Percentiles rank a stretch among this genome's conserved stretches.
Conservation (phyloP, 2,113 vertebrate species). For the Argyrosomus japonicus region DNA sequence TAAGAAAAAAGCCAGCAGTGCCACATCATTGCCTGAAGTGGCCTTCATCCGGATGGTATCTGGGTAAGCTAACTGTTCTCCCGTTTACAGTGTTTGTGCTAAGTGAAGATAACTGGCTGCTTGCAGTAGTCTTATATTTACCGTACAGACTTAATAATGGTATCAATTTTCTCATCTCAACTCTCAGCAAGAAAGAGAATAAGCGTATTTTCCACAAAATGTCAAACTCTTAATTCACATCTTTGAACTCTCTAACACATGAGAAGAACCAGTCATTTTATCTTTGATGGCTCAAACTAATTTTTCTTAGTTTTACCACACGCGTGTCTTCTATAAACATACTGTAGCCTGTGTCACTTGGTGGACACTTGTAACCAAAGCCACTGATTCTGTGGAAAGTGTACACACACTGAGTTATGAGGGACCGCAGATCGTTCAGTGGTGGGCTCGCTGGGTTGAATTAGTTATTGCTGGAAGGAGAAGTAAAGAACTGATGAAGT, state of each 20-base stretch:
- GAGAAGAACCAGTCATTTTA: neutral
- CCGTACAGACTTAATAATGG: neutral
- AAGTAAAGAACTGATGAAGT: slow-evolving; percentile 53
- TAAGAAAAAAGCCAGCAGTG: too few relatives aligned
- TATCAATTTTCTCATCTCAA: neutral
- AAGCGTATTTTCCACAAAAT: neutral
- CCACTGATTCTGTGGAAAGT: neutral
- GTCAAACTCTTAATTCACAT: neutral
- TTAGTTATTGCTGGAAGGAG: slow-evolving; percentile 52
- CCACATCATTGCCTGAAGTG: too few relatives aligned
- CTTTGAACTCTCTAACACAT: neutral
- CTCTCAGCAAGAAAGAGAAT: neutral
- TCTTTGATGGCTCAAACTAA: neutral
- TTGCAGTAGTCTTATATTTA: neutral
- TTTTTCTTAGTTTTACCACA: slow-evolving; percentile 16
- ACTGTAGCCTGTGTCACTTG: neutral
- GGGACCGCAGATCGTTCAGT: slow-evolving; percentile 15
- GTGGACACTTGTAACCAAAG: slow-evolving; percentile 26
- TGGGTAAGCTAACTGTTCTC: too few relatives aligned
- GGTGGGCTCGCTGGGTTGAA: slow-evolving; percentile 22
- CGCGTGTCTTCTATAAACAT: neutral
- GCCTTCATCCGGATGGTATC: too few relatives aligned
- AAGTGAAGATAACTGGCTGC: neutral
- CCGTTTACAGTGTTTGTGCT: neutral
- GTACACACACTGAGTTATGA: neutral